These are phyloP conservation scores for Caenorhabditis drosophilae DNA, from an alignment of 2,888 invertebrate species.

Conservation along the genomic window DNA sequence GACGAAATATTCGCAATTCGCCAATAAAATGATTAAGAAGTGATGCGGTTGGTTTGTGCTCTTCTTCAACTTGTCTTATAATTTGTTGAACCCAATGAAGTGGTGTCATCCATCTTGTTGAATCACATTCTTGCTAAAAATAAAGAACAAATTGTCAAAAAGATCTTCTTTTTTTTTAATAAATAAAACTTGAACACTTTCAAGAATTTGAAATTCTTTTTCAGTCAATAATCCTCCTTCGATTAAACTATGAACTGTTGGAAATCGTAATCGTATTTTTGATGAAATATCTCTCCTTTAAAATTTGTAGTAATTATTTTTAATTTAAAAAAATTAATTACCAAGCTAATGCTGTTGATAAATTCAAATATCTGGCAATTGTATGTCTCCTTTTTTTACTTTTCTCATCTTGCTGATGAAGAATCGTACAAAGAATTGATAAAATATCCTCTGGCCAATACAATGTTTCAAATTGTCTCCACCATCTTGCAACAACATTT, in stretches of 20 bases:
- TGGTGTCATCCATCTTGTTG: constrained; percentile 57
- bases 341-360: constrained; percentile 54
- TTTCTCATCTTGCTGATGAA: constrained; percentile 44
- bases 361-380: constrained; percentile 57
- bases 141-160: too few relatives aligned
- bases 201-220: constrained; percentile 11
- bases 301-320: constrained; percentile 10
- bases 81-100: constrained; percentile 50
- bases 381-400: constrained; percentile 43
- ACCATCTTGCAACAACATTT: constrained; percentile 54
- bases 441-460: constrained; percentile 57
- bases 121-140: constrained; percentile 19
- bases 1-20: constrained; percentile 48
- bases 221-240: constrained; percentile 49
- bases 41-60: constrained; percentile 47
- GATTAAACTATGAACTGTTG: constrained; percentile 39
- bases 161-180: too few relatives aligned
- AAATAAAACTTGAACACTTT: not conserved
- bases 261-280: constrained; percentile 57
- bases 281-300: constrained; percentile 56
- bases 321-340: constrained; percentile 6
- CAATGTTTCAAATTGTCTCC: constrained; percentile 54
- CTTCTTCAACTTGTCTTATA: constrained; percentile 36
- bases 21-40: constrained; percentile 46
- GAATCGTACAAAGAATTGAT: constrained; percentile 46